Evolutionary conservation across 1,140 invertebrate genomes (phyloP), one percentile per base, ranked within the genome.

Genomic region (Hyphantria cunea): DNA sequence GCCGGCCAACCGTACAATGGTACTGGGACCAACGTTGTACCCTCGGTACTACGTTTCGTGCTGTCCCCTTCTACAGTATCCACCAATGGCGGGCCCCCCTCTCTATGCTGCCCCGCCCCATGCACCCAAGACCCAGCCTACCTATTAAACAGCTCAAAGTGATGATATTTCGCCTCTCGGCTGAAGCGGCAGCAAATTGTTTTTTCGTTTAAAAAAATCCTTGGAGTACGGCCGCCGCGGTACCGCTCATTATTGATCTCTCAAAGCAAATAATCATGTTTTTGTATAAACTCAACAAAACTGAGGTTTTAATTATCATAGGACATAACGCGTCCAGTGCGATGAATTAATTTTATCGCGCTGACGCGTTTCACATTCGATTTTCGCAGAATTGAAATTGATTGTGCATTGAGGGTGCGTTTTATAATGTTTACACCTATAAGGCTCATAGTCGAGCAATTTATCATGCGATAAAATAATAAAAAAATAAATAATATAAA

Each of bases 91-190:
- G 34, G 51, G 34, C 60, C 42, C 62, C 48, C 48, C 37, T 34
- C 54, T 32, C 25, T 47, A 49, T 9, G 47, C 50, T 53, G 67
- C 78, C 60, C 86, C 84, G 79, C 84, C 84, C 76, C 69, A 67
- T 58, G 49, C 61, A 72, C 58, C 68, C 62, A 54, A 61, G 66
- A 78, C 64, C 71, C 80, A 72, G 80, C 80, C 79, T 83, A 89
- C 78, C 74, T 82, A 86, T 81, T 79, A 84, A 82, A 86, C 76
- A 78, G 73, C 76, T 66, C 70, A 67, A 69, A 74, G 76, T 79
- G 76, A 83, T 82, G 72, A 85, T 82, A 82, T 83, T 80, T 81
- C 76, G 65, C 79, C 73, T 70, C 70, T 73, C 65, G 31, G 66
- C 64, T 77, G 75, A 82, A 82, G 81, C 73, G 67, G 62, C 70